These are phyloP conservation scores for Acanthiza pusilla DNA, from an alignment of 2,797 vertebrate genomes.

Conservation along the genomic window DNA sequence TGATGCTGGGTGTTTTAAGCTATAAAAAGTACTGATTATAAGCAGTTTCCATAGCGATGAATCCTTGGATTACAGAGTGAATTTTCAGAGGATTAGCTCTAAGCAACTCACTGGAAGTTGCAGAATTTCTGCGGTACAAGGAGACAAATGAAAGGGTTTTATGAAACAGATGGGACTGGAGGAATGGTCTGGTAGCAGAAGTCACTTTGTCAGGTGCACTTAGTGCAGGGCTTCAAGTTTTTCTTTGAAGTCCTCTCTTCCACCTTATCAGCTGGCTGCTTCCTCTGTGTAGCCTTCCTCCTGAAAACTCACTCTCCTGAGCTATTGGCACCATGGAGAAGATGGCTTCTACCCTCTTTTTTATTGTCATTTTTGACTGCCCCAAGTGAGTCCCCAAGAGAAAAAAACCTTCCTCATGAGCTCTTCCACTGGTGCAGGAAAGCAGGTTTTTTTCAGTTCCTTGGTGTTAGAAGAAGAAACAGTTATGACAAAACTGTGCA, in stretches of 20 bases:
- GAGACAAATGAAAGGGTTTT: background rate
- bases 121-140: background rate
- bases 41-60: conserved; percentile 72
- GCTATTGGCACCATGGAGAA: background rate
- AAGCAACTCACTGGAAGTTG: conserved; percentile 41
- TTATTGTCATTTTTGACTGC: background rate
- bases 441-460: background rate
- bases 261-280: background rate
- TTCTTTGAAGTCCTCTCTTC: background rate
- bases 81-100: conserved; percentile 67
- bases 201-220: background rate
- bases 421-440: background rate
- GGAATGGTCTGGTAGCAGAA: background rate
- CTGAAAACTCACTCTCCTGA: background rate
- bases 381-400: background rate
- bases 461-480: background rate
- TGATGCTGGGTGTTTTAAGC: background rate
- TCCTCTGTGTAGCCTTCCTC: background rate
- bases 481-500: background rate
- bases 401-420: background rate
- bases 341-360: background rate
- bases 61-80: conserved; percentile 55
- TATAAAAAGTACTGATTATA: conserved; percentile 67
- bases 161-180: background rate
- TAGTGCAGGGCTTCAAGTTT: background rate